Percentiles rank a stretch among this genome's conserved stretches.
Evolutionary conservation across 2,888 invertebrate genomes (phyloP).

Genomic region (Eulithis testata): DNA sequence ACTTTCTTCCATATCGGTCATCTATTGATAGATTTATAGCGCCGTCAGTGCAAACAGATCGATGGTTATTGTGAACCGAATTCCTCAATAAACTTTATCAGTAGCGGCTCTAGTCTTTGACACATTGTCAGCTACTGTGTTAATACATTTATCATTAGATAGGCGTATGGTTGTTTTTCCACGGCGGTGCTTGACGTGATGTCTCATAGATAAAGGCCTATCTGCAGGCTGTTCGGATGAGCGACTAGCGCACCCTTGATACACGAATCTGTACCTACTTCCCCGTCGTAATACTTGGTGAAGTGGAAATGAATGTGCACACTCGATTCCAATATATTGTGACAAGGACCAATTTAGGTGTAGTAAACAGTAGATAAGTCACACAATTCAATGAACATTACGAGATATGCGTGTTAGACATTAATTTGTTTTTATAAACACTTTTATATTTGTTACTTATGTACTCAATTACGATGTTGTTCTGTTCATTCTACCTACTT

Average conservation of each 20-base stretch:
- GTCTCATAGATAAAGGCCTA: constrained; percentile 62
- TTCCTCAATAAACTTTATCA: constrained; percentile 33
- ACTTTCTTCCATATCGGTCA: constrained; percentile 23
- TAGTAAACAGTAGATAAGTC: constrained; percentile 34
- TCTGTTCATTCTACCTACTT: neutral
- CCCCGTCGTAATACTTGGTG: constrained; percentile 57
- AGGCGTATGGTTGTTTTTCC: constrained; percentile 54
- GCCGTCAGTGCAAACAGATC: constrained; percentile 24
- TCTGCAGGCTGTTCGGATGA: constrained; percentile 70
- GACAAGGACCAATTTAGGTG: constrained; percentile 35
- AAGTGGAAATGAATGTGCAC: constrained; percentile 63
- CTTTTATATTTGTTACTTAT: constrained; percentile 24
- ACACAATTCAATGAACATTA: constrained; percentile 42
- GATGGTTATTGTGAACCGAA: constrained; percentile 21
- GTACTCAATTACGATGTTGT: constrained; percentile 19
- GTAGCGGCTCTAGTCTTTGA: constrained; percentile 34
- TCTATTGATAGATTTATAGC: constrained; percentile 30
- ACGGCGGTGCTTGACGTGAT: constrained; percentile 51
- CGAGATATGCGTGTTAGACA: constrained; percentile 37
- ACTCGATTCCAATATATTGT: constrained; percentile 58
- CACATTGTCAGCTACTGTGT: constrained; percentile 38
- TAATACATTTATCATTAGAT: constrained; percentile 49
- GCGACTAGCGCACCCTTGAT: constrained; percentile 54
- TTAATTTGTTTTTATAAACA: constrained; percentile 32
- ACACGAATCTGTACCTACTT: constrained; percentile 45